phyloP scores from a whole-genome alignment of 2,113 vertebrate genomes.

The Gulo gulo region DNA sequence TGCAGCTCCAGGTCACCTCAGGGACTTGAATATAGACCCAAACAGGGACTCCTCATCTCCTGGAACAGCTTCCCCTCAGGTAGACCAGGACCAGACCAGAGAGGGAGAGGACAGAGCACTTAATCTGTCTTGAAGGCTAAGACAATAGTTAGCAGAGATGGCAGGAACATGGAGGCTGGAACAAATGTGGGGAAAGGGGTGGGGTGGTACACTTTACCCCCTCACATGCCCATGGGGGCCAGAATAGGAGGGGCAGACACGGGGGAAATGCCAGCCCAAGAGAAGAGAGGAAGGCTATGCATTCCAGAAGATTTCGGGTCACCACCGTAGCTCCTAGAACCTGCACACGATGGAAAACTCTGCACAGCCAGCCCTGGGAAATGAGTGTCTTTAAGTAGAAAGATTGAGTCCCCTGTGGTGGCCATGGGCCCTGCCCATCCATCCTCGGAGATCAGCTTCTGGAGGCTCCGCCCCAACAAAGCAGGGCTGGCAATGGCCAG shows the following conservation, averaged over 20 bases:
- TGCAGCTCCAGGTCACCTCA: not conserved
- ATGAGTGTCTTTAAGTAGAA: conserved; percentile 32
- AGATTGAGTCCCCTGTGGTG: conserved; percentile 28
- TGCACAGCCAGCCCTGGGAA: not conserved
- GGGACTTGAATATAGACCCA: not conserved
- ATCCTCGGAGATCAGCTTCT: conserved; percentile 3
- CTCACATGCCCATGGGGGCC: not conserved
- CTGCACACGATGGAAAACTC: conserved; percentile 55
- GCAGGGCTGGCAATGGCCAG: not conserved
- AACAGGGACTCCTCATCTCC: not conserved
- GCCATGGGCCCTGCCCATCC: not conserved
- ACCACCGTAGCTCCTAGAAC: not conserved
- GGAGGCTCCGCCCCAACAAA: not conserved
- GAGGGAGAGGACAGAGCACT: not conserved
- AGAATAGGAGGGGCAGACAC: not conserved
- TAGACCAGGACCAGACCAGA: not conserved
- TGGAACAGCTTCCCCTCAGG: not conserved
- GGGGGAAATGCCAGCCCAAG: not conserved
- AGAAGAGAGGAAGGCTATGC: not conserved
- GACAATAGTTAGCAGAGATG: not conserved
- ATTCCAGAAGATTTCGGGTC: not conserved
- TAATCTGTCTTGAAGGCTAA: conserved; percentile 14
- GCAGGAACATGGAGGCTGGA: not conserved
- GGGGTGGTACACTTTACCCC: not conserved
- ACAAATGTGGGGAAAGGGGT: not conserved